Conservation (phyloP, 2,797 vertebrate species). For the Strix occidentalis region DNA sequence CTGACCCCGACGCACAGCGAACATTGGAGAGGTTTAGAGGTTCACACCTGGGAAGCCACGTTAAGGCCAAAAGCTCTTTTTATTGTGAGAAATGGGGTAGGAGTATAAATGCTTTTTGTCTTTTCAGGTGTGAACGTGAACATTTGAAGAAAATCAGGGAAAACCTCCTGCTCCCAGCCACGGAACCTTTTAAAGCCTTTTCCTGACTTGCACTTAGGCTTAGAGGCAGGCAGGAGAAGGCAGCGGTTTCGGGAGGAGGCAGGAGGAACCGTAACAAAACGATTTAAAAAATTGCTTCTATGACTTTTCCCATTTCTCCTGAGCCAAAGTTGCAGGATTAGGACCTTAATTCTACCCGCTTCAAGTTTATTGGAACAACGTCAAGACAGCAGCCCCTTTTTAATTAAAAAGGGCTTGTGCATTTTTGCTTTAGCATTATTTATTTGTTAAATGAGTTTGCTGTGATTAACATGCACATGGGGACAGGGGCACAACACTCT, state of each 20-base stretch:
- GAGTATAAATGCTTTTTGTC: neutral
- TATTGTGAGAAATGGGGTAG: neutral
- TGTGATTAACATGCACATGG: neutral
- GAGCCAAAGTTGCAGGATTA: neutral
- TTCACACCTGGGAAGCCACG: neutral
- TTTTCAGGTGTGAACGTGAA: neutral
- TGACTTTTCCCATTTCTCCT: neutral
- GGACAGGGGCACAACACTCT: neutral
- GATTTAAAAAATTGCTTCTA: neutral
- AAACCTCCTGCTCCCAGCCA: neutral
- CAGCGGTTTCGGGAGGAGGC: accelerated
- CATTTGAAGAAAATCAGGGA: neutral
- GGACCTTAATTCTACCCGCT: neutral
- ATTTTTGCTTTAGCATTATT: neutral
- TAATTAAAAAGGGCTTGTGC: neutral
- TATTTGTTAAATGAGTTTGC: neutral
- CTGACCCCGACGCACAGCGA: accelerated
- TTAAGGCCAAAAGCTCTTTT: neutral
- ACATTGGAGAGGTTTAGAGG: neutral
- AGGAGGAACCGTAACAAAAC: neutral
- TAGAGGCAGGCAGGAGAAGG: neutral
- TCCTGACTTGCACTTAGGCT: neutral
- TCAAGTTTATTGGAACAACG: neutral
- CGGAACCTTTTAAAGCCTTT: neutral
- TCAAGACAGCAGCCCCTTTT: neutral